Evolutionary conservation across 1,140 invertebrate genomes (phyloP), one percentile per base, ranked within the genome.

Genomic region (Nomia melanderi): DNA sequence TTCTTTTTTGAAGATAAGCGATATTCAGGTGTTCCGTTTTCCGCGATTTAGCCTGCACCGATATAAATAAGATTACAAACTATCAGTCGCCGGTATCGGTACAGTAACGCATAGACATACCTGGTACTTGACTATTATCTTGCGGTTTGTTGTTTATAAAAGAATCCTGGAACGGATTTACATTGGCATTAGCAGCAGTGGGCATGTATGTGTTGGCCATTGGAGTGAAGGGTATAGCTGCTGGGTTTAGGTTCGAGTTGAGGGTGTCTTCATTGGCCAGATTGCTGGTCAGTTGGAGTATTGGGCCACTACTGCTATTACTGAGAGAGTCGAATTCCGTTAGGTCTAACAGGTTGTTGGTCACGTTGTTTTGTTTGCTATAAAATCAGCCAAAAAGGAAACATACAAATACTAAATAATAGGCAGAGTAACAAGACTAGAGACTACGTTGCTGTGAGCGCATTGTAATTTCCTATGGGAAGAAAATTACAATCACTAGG

Each of bases 321-420:
- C 93, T 94, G 85, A 94, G 89, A 83, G 92, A 91, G 84, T 94
- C 94, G 90, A 93, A 92, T 81, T 93, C 92, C 87, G 92, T 92
- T 83, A 93, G 88, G 87, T 93, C 92, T 90, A 93, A 91, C 79
- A 93, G 90, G 89, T 92, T 93, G 90, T 93, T 93, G 83, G 92
- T 93, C 86, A 92, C 92, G 91, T 93, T 93, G 89, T 93, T 93
- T 88, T 93, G 92, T 81, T 91, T 93, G 88, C 92, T 93, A 92
- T 80, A 92, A 92, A 91, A 91, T 79, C 85, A 90, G 86, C 87
- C 86, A 91, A 77, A 91, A 77, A 82, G 83, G 57, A 88, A 88
- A 90, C 82, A 87, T 88, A 91, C 84, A 90, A 65, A 89, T 69
- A 84, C 85, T 88, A 88, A 88, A 76, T 86, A 86, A 87, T 83